A percentile compares a stretch with the other conserved stretches of the same genome.
phyloP scores from a whole-genome alignment of 1,140 invertebrate genomes.

The Papilio dardanus region DNA sequence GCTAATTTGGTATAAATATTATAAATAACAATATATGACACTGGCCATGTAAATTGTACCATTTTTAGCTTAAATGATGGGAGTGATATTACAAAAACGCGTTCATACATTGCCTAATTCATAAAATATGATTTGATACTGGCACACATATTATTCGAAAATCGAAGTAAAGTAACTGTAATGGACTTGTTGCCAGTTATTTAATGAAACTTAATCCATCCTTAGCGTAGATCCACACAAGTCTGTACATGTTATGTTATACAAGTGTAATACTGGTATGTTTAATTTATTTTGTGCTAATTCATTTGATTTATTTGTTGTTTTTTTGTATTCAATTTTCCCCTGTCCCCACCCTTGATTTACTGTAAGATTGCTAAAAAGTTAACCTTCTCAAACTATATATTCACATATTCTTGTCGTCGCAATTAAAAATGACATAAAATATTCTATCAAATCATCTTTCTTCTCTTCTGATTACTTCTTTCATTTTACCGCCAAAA shows the following conservation, averaged over 20 bases:
- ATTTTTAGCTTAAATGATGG: no score
- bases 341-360: not conserved
- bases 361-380: not conserved
- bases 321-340: constrained; percentile 13
- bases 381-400: no score
- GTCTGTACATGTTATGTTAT: not conserved
- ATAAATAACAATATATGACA: not conserved
- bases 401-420: not conserved
- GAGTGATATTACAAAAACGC: no score
- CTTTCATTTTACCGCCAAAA: not conserved
- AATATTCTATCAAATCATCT: not conserved
- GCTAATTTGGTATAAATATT: not conserved
- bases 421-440: not conserved
- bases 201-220: not conserved
- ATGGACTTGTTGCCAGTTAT: not conserved
- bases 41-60: no score
- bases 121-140: no score
- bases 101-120: no score
- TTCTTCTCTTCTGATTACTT: not conserved
- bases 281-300: constrained; percentile 16
- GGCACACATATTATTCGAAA: no score
- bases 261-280: constrained; percentile 30
- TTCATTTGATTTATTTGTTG: not conserved
- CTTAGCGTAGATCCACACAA: not conserved
- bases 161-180: not conserved